A percentile compares a stretch with the other conserved stretches of the same genome.
Evolutionary conservation across 2,113 vertebrate species (phyloP).

Genomic region (Sminthopsis crassicaudata): DNA sequence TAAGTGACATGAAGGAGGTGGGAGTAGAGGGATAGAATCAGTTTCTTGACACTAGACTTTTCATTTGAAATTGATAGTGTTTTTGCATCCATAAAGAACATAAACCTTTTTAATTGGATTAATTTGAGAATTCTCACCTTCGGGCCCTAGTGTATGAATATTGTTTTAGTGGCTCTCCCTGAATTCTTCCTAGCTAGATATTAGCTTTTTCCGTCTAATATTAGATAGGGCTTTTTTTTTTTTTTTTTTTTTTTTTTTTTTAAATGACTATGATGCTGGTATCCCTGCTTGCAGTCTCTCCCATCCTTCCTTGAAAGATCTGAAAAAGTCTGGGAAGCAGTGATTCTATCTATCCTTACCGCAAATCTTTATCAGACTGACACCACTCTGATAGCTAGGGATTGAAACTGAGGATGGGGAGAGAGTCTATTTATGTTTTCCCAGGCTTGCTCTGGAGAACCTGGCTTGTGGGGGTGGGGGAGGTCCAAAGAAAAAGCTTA

Average conservation of each 20-base stretch:
- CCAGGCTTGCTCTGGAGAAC: constrained; percentile 63
- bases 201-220: constrained; percentile 75
- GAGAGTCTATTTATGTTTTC: constrained; percentile 60
- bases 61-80: background rate
- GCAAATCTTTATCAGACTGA: constrained; percentile 69
- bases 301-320: constrained; percentile 40
- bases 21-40: constrained; percentile 26
- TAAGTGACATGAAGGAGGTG: constrained; percentile 71
- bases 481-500: constrained; percentile 71
- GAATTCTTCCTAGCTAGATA: constrained; percentile 68
- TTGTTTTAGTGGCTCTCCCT: constrained; percentile 18
- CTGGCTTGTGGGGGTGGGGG: constrained; percentile 67
- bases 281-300: background rate
- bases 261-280: constrained; percentile 72
- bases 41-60: constrained; percentile 3
- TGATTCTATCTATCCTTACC: constrained; percentile 26
- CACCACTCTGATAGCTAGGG: constrained; percentile 65
- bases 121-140: constrained; percentile 57
- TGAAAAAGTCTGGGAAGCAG: constrained; percentile 60
- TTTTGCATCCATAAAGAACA: background rate
- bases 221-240: background rate
- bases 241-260: constrained; percentile 18
- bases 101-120: constrained; percentile 49
- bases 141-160: background rate
- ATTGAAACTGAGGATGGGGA: constrained; percentile 36